phyloP scores from a whole-genome alignment of 2,888 invertebrate species.

The Eupithecia abbreviata region DNA sequence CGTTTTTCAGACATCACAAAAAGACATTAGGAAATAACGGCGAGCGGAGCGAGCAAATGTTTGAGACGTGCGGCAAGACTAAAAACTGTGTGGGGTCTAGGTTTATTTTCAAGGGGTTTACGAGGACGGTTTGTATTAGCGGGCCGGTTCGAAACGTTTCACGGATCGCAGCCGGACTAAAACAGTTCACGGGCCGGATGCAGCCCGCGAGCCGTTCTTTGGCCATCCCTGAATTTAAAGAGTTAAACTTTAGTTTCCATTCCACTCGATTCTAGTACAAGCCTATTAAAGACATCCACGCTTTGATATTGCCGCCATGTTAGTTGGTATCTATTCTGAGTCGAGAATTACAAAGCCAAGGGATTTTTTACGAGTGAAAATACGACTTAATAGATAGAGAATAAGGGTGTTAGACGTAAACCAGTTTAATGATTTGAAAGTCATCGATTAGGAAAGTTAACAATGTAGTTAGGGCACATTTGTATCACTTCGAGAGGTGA shows the following conservation, averaged over 20 bases:
- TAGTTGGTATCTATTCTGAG: neutral
- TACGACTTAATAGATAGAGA: conserved; percentile 34
- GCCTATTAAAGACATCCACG: conserved; percentile 32
- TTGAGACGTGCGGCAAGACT: neutral
- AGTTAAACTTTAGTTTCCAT: conserved; percentile 24
- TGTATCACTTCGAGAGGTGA: conserved; percentile 49
- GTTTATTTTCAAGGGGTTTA: neutral
- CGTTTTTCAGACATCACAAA: neutral
- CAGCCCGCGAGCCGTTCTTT: neutral
- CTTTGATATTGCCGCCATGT: conserved; percentile 40
- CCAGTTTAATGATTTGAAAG: conserved; percentile 45
- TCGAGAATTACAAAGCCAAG: conserved; percentile 12
- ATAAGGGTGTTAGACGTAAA: conserved; percentile 27
- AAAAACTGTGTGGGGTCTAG: neutral
- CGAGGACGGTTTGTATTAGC: neutral
- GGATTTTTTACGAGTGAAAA: conserved; percentile 29
- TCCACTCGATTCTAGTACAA: conserved; percentile 28
- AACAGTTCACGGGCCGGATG: neutral
- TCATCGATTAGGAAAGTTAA: conserved; percentile 54
- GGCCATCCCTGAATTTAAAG: neutral
- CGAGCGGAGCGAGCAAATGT: neutral
- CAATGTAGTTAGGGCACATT: conserved; percentile 54
- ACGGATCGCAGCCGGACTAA: neutral
- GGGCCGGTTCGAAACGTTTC: neutral
- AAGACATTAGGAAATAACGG: too few species aligned